These are phyloP conservation scores for Balearica regulorum DNA, from an alignment of 2,797 vertebrate genomes.

Conservation along the genomic window DNA sequence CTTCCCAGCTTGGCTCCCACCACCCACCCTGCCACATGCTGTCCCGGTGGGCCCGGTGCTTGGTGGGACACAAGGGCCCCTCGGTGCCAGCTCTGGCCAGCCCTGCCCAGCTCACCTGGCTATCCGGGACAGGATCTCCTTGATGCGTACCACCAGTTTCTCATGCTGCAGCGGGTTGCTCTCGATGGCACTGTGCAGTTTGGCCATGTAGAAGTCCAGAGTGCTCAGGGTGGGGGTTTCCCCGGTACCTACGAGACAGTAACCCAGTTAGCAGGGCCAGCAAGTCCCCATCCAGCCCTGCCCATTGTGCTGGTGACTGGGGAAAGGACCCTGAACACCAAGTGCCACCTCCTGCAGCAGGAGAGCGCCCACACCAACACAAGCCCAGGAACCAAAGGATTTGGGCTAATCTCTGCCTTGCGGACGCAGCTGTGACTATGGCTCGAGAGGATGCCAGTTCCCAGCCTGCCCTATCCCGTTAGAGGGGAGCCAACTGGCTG, in stretches of 20 bases:
- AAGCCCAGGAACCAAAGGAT: neutral
- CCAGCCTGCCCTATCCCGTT: neutral
- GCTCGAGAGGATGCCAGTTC: neutral
- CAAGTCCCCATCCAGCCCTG: neutral
- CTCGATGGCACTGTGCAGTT: conserved; percentile 88
- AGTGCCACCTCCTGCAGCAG: neutral
- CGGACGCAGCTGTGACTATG: neutral
- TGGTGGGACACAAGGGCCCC: fast-evolving
- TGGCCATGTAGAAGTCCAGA: conserved; percentile 93
- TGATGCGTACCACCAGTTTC: conserved; percentile 86
- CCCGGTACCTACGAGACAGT: conserved; percentile 79
- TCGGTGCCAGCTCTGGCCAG: fast-evolving
- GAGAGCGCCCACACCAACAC: neutral
- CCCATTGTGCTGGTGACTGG: fast-evolving
- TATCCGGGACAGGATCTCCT: conserved; percentile 90
- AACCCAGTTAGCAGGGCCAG: neutral
- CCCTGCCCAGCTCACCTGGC: conserved; percentile 81
- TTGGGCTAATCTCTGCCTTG: neutral
- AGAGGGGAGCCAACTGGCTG: neutral
- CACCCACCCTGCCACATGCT: fast-evolving
- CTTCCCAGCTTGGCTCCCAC: neutral
- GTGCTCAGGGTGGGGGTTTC: conserved; percentile 91
- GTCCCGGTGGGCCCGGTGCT: neutral
- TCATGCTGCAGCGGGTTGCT: conserved; percentile 91
- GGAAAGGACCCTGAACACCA: neutral